phyloP scores from a whole-genome alignment of 2,888 invertebrate species.

The Cryptus viduatorius region DNA sequence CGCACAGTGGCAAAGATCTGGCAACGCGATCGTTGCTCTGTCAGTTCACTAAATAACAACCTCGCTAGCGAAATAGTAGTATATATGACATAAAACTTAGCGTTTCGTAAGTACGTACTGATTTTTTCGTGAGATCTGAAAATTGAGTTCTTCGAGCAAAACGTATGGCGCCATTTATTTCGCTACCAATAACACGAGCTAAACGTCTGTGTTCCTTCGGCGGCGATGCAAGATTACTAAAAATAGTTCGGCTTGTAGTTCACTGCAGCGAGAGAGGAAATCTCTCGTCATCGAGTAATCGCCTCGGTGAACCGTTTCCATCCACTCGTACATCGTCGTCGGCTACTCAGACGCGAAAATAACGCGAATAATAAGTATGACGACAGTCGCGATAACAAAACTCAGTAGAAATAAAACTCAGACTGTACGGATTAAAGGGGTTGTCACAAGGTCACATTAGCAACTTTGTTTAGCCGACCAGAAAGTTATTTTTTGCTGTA shows the following conservation, averaged over 20 bases:
- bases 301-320: conserved; percentile 57
- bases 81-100: not conserved
- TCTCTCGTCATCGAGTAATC: conserved; percentile 63
- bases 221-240: conserved; percentile 48
- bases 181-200: not conserved
- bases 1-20: conserved; percentile 53
- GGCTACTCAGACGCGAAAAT: conserved; percentile 60
- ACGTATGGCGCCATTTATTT: conserved; percentile 36
- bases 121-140: conserved; percentile 39
- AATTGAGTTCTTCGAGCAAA: conserved; percentile 19
- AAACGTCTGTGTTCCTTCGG: conserved; percentile 18
- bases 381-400: conserved; percentile 23
- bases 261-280: conserved; percentile 33
- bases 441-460: not conserved
- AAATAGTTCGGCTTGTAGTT: conserved; percentile 53
- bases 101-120: not conserved
- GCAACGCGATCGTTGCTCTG: conserved; percentile 16
- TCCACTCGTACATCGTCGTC: conserved; percentile 55
- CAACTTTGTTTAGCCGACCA: not conserved
- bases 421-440: not conserved
- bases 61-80: conserved; percentile 3
- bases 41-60: conserved; percentile 37
- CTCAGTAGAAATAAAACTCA: conserved; percentile 51
- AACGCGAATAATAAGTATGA: too few relatives aligned
- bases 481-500: not conserved